Percentiles rank a stretch among this genome's conserved stretches.
Conservation (phyloP, 2,888 invertebrate species). For the Agrilus cyanescens region DNA sequence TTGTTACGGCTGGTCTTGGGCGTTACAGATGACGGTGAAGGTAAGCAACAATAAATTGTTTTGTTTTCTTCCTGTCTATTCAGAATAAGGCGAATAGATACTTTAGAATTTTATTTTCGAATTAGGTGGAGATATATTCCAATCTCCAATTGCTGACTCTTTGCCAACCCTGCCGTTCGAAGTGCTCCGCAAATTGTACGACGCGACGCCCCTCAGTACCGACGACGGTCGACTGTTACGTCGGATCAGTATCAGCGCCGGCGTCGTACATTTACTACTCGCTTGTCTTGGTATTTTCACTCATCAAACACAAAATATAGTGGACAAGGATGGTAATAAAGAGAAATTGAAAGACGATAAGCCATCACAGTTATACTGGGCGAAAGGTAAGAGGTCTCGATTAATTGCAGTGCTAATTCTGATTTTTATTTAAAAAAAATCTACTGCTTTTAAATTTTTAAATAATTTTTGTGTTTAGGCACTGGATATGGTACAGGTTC, state of each 20-base stretch:
- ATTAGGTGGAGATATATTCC: slow-evolving; percentile 53
- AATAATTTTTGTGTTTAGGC: slow-evolving; percentile 18
- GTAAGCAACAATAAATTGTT: slow-evolving; percentile 33
- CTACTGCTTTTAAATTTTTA: slow-evolving; percentile 1
- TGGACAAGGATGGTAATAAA: slow-evolving; percentile 24
- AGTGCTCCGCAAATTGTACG: slow-evolving; percentile 64
- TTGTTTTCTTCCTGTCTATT: not conserved
- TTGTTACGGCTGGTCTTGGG: slow-evolving; percentile 78
- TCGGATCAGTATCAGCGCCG: slow-evolving; percentile 68
- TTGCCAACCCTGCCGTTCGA: slow-evolving; percentile 68
- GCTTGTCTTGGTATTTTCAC: slow-evolving; percentile 84
- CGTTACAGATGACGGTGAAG: slow-evolving; percentile 85
- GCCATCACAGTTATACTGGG: slow-evolving; percentile 76
- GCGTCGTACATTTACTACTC: slow-evolving; percentile 74
- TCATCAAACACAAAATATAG: slow-evolving; percentile 51
- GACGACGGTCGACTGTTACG: slow-evolving; percentile 67
- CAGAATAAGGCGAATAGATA: not conserved
- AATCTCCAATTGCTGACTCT: slow-evolving; percentile 53
- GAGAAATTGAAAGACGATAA: slow-evolving; percentile 28
- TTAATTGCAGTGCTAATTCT: too few species aligned
- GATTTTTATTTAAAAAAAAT: too few species aligned
- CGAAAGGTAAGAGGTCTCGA: slow-evolving; percentile 52
- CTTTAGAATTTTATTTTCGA: slow-evolving; percentile 2
- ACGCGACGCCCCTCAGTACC: slow-evolving; percentile 60
- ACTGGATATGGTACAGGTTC: slow-evolving; percentile 95